Evolutionary conservation across 2,113 vertebrate genomes (phyloP), one percentile per base, ranked within the genome.

Genomic region (Cranoglanis bouderius): DNA sequence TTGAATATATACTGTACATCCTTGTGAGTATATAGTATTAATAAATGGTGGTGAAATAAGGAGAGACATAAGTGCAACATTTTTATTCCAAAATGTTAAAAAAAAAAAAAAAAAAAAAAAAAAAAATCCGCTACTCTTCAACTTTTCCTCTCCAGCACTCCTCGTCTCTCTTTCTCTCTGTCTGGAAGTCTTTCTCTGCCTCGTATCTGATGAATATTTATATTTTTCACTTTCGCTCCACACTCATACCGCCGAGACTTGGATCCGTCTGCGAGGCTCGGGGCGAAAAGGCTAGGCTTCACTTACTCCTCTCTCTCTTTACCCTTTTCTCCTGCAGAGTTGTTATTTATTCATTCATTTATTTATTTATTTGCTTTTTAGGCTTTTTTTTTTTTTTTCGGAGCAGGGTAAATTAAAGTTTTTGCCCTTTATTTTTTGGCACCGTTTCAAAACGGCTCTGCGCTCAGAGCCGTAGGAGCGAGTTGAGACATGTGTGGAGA

Each of bases 161-260:
- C 80, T 84, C 80, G 5, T 40, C 29, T 83, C 81, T 38, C 21
- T 61, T 43, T 75, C 82, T 84, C 24, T 85, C 24, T 63, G 21
- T 87, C 61, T 63, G 32, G 80, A 82, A 82, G 10, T 65, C 40
- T 80, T 38, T 75, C 51, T 75, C 32, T 6, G 65, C 55, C 74
- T 75, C 32, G 46, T 40, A 53, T 75, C 86, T 88, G 85, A 89
- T 91, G 70, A 91, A 91, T 91, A 91, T 91, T 91, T 86, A 91
- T 91, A 78, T 88, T 82, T 88, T 88, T 91, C 83, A 29, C 46
- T 83, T 59, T 75, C 77, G 14, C 85, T 87, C 90, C 85, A n/a
- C 81, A 61, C 80, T 88, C 86, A 67, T 77, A 46, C 65, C 51
- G 59, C 65, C 14, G 77, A 91, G 85, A 88, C 74, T 84, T 61